Base-by-base conservation (phyloP, 2,113 vertebrate species). In the Bos indicus region DNA sequence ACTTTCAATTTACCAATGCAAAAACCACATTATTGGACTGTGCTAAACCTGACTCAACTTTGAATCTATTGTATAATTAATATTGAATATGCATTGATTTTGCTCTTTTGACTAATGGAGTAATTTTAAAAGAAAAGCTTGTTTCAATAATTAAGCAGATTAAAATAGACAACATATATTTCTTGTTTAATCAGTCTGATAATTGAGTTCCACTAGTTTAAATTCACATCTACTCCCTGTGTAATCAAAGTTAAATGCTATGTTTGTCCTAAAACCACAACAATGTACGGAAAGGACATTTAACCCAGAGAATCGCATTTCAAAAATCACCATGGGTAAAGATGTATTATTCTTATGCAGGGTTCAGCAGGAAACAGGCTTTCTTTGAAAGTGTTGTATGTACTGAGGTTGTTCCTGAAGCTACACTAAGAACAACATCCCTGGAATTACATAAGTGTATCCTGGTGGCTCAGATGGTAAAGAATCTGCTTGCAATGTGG, bases 171-270 rank as follows among this genome's bases (percentile, higher is more conserved):
- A 95, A 89, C 93, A 89, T 92, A 88, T 97, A 93, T 93, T 98
- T 98, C 96, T 96, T 97, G 93, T 93, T 96, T 98, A 98, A 98
- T 98, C 91, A 96, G 98, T 97, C 91, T 97, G 96, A 94, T 98
- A 98, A 98, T 97, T 94, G 94, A 97, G 92, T 97, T 92, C 94
- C 71, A 80, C 96, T 94, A 64, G 62, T 97, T 98, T 97, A 97
- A 97, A 98, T 91, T 94, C 80, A 8, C 82, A 94, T 97, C 97
- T 93, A 67, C n/a, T 94, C 86, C 51, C 23, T 67, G 67, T 95
- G 97, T 95, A 96, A 97, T 97, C 96, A 93, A 96, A 90, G 71
- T 89, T 54, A 96, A 97, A 91, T 60, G 67, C 88, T 88, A 2
- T 59, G 78, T 90, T 95, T 74, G 89, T 71, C 89, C 90, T 93